Percentiles rank a stretch among this genome's conserved stretches.
Evolutionary conservation across 2,113 vertebrate genomes (phyloP).

Genomic region (Peromyscus polionotus): DNA sequence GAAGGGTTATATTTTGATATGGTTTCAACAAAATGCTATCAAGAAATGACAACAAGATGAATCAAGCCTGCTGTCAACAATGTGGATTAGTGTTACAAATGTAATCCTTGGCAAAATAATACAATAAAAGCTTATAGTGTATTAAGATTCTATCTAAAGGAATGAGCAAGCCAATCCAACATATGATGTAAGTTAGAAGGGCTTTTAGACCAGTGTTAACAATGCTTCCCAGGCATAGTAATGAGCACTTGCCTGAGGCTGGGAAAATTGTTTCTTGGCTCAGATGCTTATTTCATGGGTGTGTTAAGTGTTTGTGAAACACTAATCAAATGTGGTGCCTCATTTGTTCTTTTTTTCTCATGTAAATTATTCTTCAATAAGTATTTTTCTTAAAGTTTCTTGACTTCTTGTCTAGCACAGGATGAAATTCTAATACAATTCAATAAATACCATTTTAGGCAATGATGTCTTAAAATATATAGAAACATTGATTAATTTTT

Average conservation of each 20-base stretch:
- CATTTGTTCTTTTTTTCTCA: background rate
- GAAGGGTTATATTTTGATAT: background rate
- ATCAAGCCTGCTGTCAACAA: background rate
- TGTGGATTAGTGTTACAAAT: background rate
- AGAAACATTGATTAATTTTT: background rate
- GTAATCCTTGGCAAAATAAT: background rate
- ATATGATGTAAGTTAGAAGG: background rate
- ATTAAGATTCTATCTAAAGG: background rate
- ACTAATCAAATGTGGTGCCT: background rate
- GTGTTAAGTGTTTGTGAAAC: background rate
- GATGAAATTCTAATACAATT: conserved; percentile 26
- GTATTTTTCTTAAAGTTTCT: background rate
- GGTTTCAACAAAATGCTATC: background rate
- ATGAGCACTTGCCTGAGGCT: background rate
- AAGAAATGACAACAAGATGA: background rate
- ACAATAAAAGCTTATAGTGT: background rate
- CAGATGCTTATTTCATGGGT: background rate
- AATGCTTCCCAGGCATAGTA: background rate
- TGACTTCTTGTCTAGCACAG: background rate
- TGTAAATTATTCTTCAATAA: conserved; percentile 3
- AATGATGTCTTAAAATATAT: background rate
- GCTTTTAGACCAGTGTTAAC: background rate
- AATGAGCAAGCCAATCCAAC: background rate
- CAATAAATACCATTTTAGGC: background rate
- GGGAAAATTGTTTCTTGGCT: background rate